phyloP scores from a whole-genome alignment of 2,797 vertebrate genomes.

The Karalla daura region DNA sequence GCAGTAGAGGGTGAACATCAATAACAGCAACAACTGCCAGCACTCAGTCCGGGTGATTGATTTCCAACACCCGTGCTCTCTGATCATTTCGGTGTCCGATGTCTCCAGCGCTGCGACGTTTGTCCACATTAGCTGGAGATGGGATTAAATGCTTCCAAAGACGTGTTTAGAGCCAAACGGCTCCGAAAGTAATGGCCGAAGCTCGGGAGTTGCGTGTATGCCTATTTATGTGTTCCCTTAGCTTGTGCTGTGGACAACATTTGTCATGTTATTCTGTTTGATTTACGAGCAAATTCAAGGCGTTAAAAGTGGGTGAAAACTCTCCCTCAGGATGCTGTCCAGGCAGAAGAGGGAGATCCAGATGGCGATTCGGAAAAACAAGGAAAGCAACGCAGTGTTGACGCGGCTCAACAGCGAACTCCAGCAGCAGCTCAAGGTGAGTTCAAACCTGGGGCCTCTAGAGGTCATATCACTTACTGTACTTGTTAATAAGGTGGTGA shows the following conservation, averaged over 20 bases:
- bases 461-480: too few relatives aligned
- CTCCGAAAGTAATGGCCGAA: not conserved
- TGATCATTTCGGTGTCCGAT: not conserved
- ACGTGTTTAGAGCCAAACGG: not conserved
- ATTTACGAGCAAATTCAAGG: conserved; percentile 1
- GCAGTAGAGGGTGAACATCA: conserved; percentile 29
- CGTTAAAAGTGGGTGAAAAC: not conserved
- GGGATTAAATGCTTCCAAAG: conserved; percentile 3
- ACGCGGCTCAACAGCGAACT: conserved; percentile 96
- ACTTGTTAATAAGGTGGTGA: too few relatives aligned
- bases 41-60: conserved; percentile 10
- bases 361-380: conserved; percentile 94
- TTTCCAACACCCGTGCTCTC: not conserved
- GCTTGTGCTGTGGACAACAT: not conserved
- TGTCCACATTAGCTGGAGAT: not conserved
- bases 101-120: not conserved
- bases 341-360: conserved; percentile 95
- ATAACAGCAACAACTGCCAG: conserved; percentile 29
- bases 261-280: not conserved
- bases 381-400: conserved; percentile 94
- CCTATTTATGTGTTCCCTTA: not conserved
- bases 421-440: conserved; percentile 97
- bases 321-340: conserved; percentile 84
- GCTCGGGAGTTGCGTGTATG: not conserved
- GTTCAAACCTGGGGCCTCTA: conserved; percentile 25